A percentile compares a stretch with the other conserved stretches of the same genome.
Evolutionary conservation across 1,140 invertebrate genomes (phyloP).

Genomic region (Ruditapes philippinarum): DNA sequence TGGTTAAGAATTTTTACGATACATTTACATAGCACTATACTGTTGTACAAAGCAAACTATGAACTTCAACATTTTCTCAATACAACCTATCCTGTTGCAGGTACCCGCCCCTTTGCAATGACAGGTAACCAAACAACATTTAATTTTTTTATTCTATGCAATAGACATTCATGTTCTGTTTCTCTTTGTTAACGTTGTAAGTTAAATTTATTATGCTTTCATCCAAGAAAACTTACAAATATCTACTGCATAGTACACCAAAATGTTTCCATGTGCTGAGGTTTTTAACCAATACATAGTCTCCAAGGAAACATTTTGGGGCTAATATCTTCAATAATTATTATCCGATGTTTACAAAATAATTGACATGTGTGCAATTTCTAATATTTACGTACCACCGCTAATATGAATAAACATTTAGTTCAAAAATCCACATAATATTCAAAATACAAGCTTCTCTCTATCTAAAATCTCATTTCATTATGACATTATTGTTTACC

Average conservation of each 20-base stretch:
- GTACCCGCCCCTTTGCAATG: not conserved
- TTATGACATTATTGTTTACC: not conserved
- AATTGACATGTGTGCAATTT: conserved; percentile 21
- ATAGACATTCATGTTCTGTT: not conserved
- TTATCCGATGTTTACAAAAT: conserved; percentile 42
- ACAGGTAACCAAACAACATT: not conserved
- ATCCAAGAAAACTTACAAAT: not conserved
- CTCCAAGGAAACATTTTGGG: conserved; percentile 24
- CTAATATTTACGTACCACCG: conserved; percentile 23
- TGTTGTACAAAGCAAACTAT: not conserved
- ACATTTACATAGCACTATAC: not conserved
- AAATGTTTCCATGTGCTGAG: not conserved
- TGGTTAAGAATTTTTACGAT: not conserved
- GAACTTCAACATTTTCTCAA: not conserved
- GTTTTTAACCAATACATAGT: not conserved
- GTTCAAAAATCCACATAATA: conserved; percentile 16
- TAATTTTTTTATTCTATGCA: not conserved
- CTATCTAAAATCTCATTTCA: not conserved
- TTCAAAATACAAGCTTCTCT: conserved; percentile 25
- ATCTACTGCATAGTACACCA: not conserved
- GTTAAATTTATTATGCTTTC: not conserved
- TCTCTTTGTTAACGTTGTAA: not conserved
- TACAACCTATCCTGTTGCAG: not conserved
- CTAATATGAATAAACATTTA: conserved; percentile 30
- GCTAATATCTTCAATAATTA: not conserved